phyloP scores from a whole-genome alignment of 2,888 invertebrate species.

The Drosophila kokeensis region DNA sequence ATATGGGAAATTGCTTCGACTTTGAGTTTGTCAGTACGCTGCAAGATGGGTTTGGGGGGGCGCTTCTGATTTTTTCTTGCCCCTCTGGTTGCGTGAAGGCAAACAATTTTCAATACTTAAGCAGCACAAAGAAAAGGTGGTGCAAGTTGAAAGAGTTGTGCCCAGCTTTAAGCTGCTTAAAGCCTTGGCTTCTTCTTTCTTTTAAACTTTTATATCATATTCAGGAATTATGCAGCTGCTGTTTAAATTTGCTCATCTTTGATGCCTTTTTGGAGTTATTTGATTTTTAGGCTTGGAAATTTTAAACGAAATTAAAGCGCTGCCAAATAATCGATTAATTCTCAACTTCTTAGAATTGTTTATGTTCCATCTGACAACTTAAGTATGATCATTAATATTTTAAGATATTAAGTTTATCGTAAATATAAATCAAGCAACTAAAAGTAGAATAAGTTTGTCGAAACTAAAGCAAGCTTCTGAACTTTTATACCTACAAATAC shows the following conservation, averaged over 20 bases:
- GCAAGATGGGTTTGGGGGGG: neutral
- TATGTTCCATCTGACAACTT: neutral
- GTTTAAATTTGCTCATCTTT: neutral
- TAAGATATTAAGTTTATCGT: neutral
- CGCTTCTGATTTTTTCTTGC: neutral
- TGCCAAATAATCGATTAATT: neutral
- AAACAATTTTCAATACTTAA: neutral
- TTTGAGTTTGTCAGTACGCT: conserved; percentile 25
- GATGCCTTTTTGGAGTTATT: accelerated
- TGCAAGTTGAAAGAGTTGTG: conserved; percentile 2
- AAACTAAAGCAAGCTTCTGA: neutral
- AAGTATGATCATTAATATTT: neutral
- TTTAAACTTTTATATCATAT: neutral
- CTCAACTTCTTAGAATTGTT: neutral
- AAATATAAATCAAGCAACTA: neutral
- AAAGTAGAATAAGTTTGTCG: neutral
- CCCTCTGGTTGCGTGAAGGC: conserved; percentile 1
- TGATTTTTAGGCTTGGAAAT: neutral
- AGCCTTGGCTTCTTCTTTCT: neutral
- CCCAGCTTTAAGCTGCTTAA: neutral
- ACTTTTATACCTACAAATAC: neutral
- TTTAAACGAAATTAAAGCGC: neutral
- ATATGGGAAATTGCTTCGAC: conserved; percentile 27
- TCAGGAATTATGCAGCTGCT: neutral
- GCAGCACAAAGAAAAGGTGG: neutral